Evolutionary conservation across 2,888 invertebrate species (phyloP), one percentile per base, ranked within the genome.

Genomic region (Acanthosepion pharaonis): DNA sequence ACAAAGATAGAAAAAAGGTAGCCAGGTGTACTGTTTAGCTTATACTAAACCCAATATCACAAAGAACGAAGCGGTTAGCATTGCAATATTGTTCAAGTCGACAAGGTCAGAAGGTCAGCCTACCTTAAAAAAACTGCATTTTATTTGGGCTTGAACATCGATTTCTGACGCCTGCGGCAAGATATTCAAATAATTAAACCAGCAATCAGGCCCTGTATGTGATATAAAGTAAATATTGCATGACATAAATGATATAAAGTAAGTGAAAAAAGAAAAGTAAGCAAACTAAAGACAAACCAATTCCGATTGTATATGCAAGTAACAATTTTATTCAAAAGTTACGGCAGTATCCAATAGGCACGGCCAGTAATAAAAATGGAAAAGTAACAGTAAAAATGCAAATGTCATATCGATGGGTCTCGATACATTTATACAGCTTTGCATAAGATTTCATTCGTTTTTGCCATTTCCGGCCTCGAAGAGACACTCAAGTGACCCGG

Each of bases 311-410:
- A 53, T 93, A 49, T 93, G 93, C 93, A 93, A 93, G 93, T 93
- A 93, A 93, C 93, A 93, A 93, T 93, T 93, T 93, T 93, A 93
- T 93, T 93, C 93, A 93, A 93, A 93, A 93, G 78, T 78, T 78
- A 78, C 78, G 78, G 78, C 78, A 78, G 78, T n/a, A 78, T 78
- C 78, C 78, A 78, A 78, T 78, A 78, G 78, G 78, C 78, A 78
- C 78, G 78, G 78, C 78, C 78, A 78, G 78, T 78, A 78, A 78
- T 78, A 78, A 78, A 78, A 78, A 78, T 78, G 78, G 78, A 78
- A 78, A 78, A 78, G 78, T 78, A 78, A 78, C 78, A 78, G n/a
- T 78, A 78, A 78, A 78, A 78, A 78, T 78, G 78, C 78, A 78
- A 78, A 78, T 78, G 28, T 78, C n/a, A n/a, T 78, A 78, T 28